phyloP scores from a whole-genome alignment of 2,888 invertebrate species.

The Anorthoa munda region DNA sequence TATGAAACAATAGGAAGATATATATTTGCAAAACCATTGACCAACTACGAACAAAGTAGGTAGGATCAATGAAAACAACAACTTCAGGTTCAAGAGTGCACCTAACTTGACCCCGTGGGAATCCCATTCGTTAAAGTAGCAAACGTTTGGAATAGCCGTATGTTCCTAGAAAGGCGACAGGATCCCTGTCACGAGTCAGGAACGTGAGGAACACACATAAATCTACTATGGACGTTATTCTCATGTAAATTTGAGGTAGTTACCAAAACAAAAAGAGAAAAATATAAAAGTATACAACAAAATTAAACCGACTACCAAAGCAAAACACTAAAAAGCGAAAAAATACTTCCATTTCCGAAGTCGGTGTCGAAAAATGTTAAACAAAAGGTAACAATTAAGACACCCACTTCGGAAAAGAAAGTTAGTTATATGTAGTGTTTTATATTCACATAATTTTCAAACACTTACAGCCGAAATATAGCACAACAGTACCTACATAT shows the following conservation, averaged over 20 bases:
- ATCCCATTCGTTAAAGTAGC: slow-evolving; percentile 45
- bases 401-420: too few relatives aligned
- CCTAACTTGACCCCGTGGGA: slow-evolving; percentile 40
- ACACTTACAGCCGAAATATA: background rate
- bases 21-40: background rate
- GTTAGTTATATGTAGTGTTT: too few relatives aligned
- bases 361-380: too few relatives aligned
- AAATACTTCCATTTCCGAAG: too few relatives aligned
- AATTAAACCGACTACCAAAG: too few relatives aligned
- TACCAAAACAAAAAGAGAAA: background rate
- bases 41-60: background rate
- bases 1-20: too few relatives aligned
- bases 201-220: slow-evolving; percentile 40
- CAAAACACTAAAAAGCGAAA: too few relatives aligned
- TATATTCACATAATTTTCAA: background rate
- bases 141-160: slow-evolving; percentile 22
- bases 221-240: slow-evolving; percentile 14
- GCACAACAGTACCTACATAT: background rate
- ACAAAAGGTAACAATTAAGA: too few relatives aligned
- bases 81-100: slow-evolving; percentile 3
- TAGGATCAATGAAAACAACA: background rate
- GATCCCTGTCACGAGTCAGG: slow-evolving; percentile 40
- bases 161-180: slow-evolving; percentile 37
- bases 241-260: too few relatives aligned
- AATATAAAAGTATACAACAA: too few relatives aligned